A percentile compares a stretch with the other conserved stretches of the same genome.
Conservation (phyloP, 2,113 vertebrate genomes). For the Anhinga anhinga region DNA sequence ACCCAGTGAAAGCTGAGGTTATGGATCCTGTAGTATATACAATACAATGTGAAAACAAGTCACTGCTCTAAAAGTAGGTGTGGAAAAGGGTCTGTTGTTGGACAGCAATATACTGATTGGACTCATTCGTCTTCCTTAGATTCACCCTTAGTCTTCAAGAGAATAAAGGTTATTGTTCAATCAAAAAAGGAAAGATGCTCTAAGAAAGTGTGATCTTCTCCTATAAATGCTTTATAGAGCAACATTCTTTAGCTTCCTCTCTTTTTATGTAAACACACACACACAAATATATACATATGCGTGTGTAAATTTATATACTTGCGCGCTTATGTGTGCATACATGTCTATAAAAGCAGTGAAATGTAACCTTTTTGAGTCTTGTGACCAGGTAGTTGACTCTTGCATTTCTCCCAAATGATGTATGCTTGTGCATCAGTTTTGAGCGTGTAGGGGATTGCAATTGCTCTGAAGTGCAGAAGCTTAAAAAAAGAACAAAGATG, state of each 20-base stretch:
- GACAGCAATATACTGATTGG: no score
- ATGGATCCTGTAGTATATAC: neutral
- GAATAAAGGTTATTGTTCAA: neutral
- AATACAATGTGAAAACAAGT: neutral
- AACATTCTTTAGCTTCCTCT: neutral
- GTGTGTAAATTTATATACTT: neutral
- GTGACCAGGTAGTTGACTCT: neutral
- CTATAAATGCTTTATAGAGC: neutral
- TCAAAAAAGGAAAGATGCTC: neutral
- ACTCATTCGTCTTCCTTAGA: neutral
- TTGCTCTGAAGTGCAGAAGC: neutral
- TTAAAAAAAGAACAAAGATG: neutral
- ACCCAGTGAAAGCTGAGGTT: neutral
- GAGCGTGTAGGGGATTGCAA: neutral
- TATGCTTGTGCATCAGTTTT: neutral
- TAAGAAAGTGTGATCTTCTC: neutral
- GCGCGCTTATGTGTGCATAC: no score
- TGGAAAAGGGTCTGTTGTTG: neutral
- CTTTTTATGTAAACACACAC: neutral
- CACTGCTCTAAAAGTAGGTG: neutral
- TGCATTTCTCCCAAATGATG: neutral
- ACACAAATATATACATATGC: neutral
- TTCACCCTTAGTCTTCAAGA: neutral
- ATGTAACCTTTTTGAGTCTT: neutral
- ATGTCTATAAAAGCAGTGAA: neutral